phyloP scores from a whole-genome alignment of 2,888 invertebrate species.

The Eugnorisma glareosa region DNA sequence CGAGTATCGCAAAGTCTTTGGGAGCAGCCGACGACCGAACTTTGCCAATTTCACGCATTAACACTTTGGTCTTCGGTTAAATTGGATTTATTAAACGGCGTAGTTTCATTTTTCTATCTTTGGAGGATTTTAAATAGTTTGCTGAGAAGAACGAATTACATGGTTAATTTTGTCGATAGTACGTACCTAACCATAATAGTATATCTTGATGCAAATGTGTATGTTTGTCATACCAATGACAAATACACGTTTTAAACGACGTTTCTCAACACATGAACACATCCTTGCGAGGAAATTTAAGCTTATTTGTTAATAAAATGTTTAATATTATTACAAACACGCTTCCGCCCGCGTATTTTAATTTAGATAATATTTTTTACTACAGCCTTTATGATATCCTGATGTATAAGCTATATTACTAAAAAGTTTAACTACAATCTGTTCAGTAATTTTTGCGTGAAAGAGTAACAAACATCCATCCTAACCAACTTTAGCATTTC shows the following conservation, averaged over 20 bases:
- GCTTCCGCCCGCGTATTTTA: too few relatives aligned
- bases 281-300: too few relatives aligned
- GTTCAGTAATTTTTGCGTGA: too few relatives aligned
- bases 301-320: too few relatives aligned
- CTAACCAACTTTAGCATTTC: too few relatives aligned
- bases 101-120: slow-evolving; percentile 55
- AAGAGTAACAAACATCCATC: too few relatives aligned
- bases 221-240: background rate
- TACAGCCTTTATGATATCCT: too few relatives aligned
- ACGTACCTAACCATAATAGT: background rate
- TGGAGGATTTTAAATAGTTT: slow-evolving; percentile 49
- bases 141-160: slow-evolving; percentile 3
- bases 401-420: too few relatives aligned
- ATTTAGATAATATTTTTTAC: too few relatives aligned
- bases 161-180: background rate
- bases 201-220: background rate
- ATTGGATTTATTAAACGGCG: slow-evolving; percentile 69
- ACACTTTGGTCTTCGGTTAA: slow-evolving; percentile 62
- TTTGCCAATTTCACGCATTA: slow-evolving; percentile 68
- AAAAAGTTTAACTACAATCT: too few relatives aligned
- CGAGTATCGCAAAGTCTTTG: slow-evolving; percentile 62
- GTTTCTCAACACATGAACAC: too few relatives aligned
- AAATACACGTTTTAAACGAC: background rate
- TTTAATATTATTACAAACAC: too few relatives aligned
- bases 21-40: slow-evolving; percentile 62